Percentiles rank a stretch among this genome's conserved stretches.
Conservation (phyloP, 2,113 vertebrate species). For the Oryzias curvinotus region DNA sequence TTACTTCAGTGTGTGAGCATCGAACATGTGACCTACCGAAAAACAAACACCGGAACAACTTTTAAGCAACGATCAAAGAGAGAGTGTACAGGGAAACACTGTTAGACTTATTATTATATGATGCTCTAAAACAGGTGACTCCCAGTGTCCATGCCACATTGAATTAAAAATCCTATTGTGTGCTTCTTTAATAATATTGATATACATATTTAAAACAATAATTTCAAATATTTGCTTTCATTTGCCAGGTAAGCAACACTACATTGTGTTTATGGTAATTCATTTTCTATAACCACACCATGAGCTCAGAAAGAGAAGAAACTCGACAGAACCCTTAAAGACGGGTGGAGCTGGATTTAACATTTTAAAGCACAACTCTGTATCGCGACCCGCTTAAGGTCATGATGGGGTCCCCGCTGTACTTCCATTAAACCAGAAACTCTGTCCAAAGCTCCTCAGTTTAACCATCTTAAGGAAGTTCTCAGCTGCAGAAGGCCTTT, state of each 20-base stretch:
- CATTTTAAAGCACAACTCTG: slow-evolving; percentile 65
- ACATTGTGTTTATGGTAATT: no score
- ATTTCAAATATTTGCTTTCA: no score
- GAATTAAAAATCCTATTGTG: no score
- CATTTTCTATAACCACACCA: slow-evolving; percentile 7
- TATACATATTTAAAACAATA: no score
- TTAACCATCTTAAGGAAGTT: slow-evolving; percentile 49
- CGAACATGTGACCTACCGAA: neutral
- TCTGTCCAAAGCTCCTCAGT: slow-evolving; percentile 72
- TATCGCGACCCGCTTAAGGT: slow-evolving; percentile 64
- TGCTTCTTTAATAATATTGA: no score
- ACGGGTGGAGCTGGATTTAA: slow-evolving; percentile 35
- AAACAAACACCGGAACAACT: neutral
- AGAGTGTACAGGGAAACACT: neutral
- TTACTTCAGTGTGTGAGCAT: neutral
- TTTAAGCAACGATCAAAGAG: neutral
- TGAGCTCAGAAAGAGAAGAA: slow-evolving; percentile 17
- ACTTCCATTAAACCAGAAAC: slow-evolving; percentile 72
- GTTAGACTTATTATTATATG: neutral
- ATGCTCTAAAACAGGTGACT: no score
- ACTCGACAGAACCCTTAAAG: slow-evolving; percentile 24
- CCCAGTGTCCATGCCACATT: no score
- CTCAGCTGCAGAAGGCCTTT: slow-evolving; percentile 76
- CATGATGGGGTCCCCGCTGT: slow-evolving; percentile 68
- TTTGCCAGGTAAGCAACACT: no score